Conservation (phyloP, 1,140 invertebrate genomes). For the Centruroides vittatus region DNA sequence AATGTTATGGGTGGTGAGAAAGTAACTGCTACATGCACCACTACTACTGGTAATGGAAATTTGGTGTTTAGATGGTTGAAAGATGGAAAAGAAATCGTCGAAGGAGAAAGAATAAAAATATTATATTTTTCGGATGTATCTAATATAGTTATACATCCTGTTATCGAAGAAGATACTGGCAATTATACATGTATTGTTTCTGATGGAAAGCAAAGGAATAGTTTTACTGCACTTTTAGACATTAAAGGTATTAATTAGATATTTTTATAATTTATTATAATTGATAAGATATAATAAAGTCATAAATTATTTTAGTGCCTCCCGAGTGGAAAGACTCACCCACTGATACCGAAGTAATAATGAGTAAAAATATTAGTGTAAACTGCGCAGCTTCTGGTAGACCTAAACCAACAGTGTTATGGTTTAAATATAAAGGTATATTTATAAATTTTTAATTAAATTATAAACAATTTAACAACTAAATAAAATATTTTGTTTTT, state of each 20-base stretch:
- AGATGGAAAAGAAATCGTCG: constrained; percentile 6
- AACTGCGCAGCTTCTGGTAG: constrained; percentile 4
- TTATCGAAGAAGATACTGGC: constrained; percentile 6
- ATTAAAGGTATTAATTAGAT: constrained; percentile 2
- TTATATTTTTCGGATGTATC: constrained; percentile 3
- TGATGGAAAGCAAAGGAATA: background rate
- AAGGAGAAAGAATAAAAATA: background rate
- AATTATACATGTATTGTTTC: constrained; percentile 10
- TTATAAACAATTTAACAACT: background rate
- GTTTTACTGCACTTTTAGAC: background rate
- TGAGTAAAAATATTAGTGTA: background rate
- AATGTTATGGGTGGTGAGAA: too few relatives aligned
- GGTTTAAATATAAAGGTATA: constrained; percentile 22
- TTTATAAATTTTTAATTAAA: too few relatives aligned
- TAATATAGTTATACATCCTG: constrained; percentile 2
- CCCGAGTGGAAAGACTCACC: constrained; percentile 8
- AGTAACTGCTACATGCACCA: too few relatives aligned
- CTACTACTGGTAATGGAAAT: background rate
- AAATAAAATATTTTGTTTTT: background rate
- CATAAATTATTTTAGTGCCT: constrained; percentile 2
- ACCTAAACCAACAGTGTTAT: constrained; percentile 5
- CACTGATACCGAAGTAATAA: background rate
- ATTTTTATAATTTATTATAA: too few relatives aligned
- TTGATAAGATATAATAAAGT: too few relatives aligned
- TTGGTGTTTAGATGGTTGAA: constrained; percentile 10